Evolutionary conservation across 2,113 vertebrate genomes (phyloP), one percentile per base, ranked within the genome.

Genomic region (Cacatua alba): DNA sequence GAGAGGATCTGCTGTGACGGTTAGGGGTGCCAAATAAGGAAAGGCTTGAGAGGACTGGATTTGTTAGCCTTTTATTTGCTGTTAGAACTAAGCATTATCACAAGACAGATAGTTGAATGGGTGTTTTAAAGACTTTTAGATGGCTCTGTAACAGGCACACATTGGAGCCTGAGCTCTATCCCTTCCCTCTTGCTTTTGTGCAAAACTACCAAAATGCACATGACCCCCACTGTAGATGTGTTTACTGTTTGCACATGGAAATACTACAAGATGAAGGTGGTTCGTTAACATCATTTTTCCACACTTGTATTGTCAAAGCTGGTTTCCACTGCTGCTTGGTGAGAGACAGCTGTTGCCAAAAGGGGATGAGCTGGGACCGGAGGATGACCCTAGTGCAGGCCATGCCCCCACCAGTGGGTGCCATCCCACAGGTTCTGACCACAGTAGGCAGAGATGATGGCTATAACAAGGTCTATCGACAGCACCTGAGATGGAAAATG

Each of bases 371-470:
- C 51, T 67, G n/a, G 14, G 12, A 71, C 28, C 7, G 9, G 10
- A 21, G 20, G 35, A 13, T 55, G 16, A 39, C 7, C 11, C 14
- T 31, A 65, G 37, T 0, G 3, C 16, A 39, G 23, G 20, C 51
- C 37, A 8, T 9, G 9, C 6, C 14, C 49, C 62, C 57, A 5
- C 10, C 1, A 0, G 21, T 10, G 13, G 43, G 8, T 59, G 31
- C n/a, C 2, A 1, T 39, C 51, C 26, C 41, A 26, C 41, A 23
- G 67, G 4, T 13, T 37, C 75, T 79, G 86, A 39, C 25, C 18
- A 23, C 0, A 0, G 21, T 17, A 19, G 43, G 39, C 57, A 80
- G 67, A 86, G 43, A 33, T 2, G 14, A 26, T 1, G 10, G 26
- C 55, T 90, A 4, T 37, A 57, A 59, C 19, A 29, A 53, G 44